Evolutionary conservation across 2,113 vertebrate species (phyloP).

Genomic region (Arvicanthis niloticus): DNA sequence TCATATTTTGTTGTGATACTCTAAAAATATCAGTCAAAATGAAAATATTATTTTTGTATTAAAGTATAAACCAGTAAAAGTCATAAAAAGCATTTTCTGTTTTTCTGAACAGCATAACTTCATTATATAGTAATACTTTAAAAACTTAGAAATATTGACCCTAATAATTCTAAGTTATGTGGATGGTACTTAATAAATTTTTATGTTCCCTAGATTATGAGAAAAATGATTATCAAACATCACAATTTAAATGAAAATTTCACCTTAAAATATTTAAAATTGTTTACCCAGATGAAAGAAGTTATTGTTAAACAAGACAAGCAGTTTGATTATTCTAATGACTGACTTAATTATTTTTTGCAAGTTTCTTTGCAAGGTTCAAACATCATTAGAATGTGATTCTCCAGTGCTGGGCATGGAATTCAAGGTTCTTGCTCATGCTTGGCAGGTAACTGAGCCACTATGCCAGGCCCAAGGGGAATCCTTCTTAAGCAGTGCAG

Average conservation of each 20-base stretch:
- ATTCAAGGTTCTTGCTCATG: not conserved
- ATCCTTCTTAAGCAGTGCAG: not conserved
- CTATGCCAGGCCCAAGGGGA: not conserved
- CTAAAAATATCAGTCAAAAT: not conserved
- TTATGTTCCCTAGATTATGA: not conserved
- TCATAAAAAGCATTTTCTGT: not conserved
- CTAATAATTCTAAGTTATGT: not conserved
- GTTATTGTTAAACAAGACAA: not conserved
- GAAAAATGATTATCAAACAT: not conserved
- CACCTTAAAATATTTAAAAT: not conserved
- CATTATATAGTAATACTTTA: not conserved
- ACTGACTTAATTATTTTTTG: slow-evolving; percentile 6
- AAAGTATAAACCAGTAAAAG: not conserved
- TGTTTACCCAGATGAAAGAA: not conserved
- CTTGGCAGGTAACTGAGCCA: not conserved
- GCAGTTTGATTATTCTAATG: not conserved
- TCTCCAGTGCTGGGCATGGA: not conserved
- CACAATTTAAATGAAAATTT: not conserved
- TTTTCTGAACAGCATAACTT: not conserved
- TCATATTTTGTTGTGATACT: not conserved
- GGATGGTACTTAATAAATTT: not conserved
- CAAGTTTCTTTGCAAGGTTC: not conserved
- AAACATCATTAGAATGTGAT: not conserved
- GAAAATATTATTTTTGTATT: not conserved
- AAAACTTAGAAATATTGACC: too few relatives aligned